Base-by-base conservation (phyloP, 2,888 invertebrate genomes). In the Gasteruption jaculator region DNA sequence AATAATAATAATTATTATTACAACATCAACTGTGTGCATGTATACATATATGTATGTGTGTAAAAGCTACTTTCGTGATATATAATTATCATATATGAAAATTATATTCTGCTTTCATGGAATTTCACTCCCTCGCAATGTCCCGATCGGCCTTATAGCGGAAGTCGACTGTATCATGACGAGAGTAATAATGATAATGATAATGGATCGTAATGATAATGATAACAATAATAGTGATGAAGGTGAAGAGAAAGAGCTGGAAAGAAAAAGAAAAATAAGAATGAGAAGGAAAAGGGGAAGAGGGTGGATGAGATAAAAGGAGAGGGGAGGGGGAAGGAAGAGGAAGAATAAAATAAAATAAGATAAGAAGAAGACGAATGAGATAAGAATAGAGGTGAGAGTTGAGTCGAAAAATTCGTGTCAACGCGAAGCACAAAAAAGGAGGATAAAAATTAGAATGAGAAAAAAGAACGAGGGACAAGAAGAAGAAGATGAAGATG, bases 401-500 rank as follows among this genome's bases (percentile, higher is more conserved):
- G 41, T 30, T 35, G 43, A 29, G 14, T 21, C 18, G 30, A 45
- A 42, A 40, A 41, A 32, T 38, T 43, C 37, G 49, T 34, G n/a
- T 31, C 31, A 24, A 41, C 24, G 25, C 40, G 45, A 37, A 34
- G 36, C 11, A 14, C 20, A 22, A 10, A 32, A 25, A 10, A 15
- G 29, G 31, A 11, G 31, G 14, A 22, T 22, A 5, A 37, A 15
- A 15, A 29, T 6, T 11, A n/a, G 11, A 18, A 31, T 24, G 25
- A 19, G 40, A 39, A 27, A 22, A 33, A 27, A 20, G 14, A 29
- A 34, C 15, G 35, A 11, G 18, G 47, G 29, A 36, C 38, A 25
- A 44, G 38, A 21, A 39, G 16, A 25, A 27, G 34, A 49, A 41
- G 34, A 22, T 35, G 43, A 30, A 49, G 43, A 46, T 45, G 42